These are phyloP conservation scores for Camptogramma bilineatum DNA, from an alignment of 2,888 invertebrate species.

Conservation along the genomic window DNA sequence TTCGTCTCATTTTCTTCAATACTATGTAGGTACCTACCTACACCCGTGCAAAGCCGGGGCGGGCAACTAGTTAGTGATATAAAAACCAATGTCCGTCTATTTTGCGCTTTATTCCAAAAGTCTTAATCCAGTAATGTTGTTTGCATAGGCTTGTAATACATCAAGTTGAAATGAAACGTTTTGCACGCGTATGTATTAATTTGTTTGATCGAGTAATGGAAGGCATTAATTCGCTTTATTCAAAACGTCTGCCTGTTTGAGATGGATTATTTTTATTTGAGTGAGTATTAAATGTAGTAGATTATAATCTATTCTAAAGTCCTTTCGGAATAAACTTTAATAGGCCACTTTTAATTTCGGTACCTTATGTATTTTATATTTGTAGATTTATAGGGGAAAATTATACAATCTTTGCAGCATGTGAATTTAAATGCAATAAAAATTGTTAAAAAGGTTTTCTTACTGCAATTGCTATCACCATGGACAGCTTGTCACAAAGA, in stretches of 20 bases:
- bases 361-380: too few species aligned
- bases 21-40: too few species aligned
- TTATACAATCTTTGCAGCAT: too few species aligned
- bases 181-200: conserved; percentile 48
- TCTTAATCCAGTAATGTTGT: conserved; percentile 23
- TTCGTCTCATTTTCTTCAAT: too few species aligned
- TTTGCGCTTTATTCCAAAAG: conserved; percentile 1
- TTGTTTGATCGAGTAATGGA: conserved; percentile 55
- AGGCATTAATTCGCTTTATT: conserved; percentile 31
- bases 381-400: neutral
- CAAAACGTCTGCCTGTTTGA: conserved; percentile 22
- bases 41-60: too few species aligned
- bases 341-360: too few species aligned
- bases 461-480: neutral
- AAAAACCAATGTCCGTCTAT: conserved; percentile 4
- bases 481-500: neutral
- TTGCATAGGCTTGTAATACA: conserved; percentile 45
- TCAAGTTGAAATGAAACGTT: conserved; percentile 39
- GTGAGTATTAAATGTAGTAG: neutral
- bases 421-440: too few species aligned
- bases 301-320: neutral
- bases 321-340: neutral
- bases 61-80: too few species aligned
- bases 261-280: conserved; percentile 11
- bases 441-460: neutral